Conservation (phyloP, 2,888 invertebrate genomes). For the Drosophila niveifrons region DNA sequence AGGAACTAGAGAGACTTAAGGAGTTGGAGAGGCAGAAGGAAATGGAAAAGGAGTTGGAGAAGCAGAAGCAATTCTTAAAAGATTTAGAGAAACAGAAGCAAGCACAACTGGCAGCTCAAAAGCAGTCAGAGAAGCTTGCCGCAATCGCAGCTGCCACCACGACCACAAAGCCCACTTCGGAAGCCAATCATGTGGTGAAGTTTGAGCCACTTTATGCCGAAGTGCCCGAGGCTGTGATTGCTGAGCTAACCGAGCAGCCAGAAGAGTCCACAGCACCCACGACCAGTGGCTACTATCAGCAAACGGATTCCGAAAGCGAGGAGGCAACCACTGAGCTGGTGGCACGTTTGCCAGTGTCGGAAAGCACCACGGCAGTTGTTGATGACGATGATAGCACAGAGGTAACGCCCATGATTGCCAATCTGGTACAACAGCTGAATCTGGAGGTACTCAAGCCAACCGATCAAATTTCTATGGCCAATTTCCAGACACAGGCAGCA, state of each 20-base stretch:
- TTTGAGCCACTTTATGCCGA: slow-evolving; percentile 78
- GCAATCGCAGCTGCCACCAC: slow-evolving; percentile 15
- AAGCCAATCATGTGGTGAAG: slow-evolving; percentile 66
- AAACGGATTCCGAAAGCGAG: slow-evolving; percentile 1
- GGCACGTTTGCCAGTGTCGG: slow-evolving; percentile 61
- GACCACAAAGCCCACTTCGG: slow-evolving; percentile 31
- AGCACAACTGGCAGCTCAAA: not conserved
- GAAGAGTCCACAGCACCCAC: slow-evolving; percentile 18
- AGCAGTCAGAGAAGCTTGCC: not conserved
- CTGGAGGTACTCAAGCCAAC: slow-evolving; percentile 72
- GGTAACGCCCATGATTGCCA: slow-evolving; percentile 70
- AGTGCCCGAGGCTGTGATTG: slow-evolving; percentile 73
- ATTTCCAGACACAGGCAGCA: slow-evolving; percentile 84
- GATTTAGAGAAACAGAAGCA: slow-evolving; percentile 2
- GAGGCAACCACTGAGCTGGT: slow-evolving; percentile 38
- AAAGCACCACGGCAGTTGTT: slow-evolving; percentile 48
- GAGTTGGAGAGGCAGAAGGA: not conserved
- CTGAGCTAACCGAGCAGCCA: slow-evolving; percentile 62
- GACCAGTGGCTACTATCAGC: slow-evolving; percentile 27
- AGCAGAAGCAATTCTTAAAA: not conserved
- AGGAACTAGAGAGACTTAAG: not conserved
- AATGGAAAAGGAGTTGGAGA: not conserved
- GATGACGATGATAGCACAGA: slow-evolving; percentile 56
- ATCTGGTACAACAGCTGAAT: slow-evolving; percentile 76
- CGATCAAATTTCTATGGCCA: slow-evolving; percentile 82